Base-by-base conservation (phyloP, 2,888 invertebrate species). In the Hydrotaea diabolus region DNA sequence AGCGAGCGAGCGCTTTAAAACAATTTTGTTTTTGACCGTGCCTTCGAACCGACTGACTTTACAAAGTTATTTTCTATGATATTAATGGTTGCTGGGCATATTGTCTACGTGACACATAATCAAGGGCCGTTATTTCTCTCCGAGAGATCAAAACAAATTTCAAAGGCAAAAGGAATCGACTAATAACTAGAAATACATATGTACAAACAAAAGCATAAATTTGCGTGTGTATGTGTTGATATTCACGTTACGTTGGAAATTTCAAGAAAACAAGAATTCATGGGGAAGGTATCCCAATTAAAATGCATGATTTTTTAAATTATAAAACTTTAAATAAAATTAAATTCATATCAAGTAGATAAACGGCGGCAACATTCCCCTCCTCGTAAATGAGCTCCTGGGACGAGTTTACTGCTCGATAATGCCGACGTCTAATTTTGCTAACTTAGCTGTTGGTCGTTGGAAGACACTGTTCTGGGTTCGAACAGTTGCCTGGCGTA, bases 301-400 rank as follows among this genome's bases (percentile, higher is more conserved):
- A 31, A 31, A 4, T 31, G 7, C 7, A 7, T 31, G 31, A 31
- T 31, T 31, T 31, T 31, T 4, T n/a, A 7, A 31, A 31, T 31
- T 7, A 31, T 21, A 21, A 21, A 21, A 21, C n/a, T n/a, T 55
- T 9, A 55, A 55, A 9, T 19, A 2, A 11, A 9, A 21, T 55
- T 55, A 21, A 55, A 55, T 39, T 39, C 9, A 21, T 55, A 21
- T 0, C 5, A 55, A 9, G 31, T n/a, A 26, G n/a, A 26, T 62
- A 26, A 53, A 21, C 62, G 75, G 75, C 62, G 75, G 31, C 75
- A 75, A 62, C 75, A 77, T 77, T 57, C 77, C 39, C 69, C 57
- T 21, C 76, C 75, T 64, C 64, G 64, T 64, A 76, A 76, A 53
- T 59, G 75, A 49, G 64, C 23, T 26, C 62, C 13, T 64, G 55